Conservation (phyloP, 2,797 vertebrate genomes). For the Helostoma temminkii region DNA sequence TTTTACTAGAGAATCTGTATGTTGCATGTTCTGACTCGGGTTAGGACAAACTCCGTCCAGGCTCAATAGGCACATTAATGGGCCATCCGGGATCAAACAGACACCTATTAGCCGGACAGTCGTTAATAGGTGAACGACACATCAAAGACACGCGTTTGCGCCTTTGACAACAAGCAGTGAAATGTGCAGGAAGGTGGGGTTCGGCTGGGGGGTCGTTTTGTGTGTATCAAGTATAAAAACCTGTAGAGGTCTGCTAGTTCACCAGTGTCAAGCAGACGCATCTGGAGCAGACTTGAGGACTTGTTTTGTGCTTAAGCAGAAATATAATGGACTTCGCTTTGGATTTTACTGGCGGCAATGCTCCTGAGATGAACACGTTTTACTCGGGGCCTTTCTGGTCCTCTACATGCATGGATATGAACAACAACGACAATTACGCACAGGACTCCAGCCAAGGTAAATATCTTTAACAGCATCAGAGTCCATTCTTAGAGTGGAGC, state of each 20-base stretch:
- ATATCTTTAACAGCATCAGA: too few relatives aligned
- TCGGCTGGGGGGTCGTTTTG: neutral
- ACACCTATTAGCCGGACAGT: conserved; percentile 54
- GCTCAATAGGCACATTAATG: conserved; percentile 52
- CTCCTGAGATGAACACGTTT: conserved; percentile 43
- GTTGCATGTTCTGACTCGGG: conserved; percentile 5
- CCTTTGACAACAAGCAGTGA: conserved; percentile 23
- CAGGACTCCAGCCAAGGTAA: conserved; percentile 57
- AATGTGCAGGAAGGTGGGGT: conserved; percentile 24
- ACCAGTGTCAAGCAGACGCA: conserved; percentile 4
- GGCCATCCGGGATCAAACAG: conserved; percentile 63
- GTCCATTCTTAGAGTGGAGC: too few relatives aligned
- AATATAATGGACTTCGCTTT: conserved; percentile 54
- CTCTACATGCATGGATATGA: conserved; percentile 20
- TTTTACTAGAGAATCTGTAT: neutral
- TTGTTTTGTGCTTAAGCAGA: neutral
- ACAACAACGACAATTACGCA: conserved; percentile 35
- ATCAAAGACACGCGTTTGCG: conserved; percentile 74
- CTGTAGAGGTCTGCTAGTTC: neutral
- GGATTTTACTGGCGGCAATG: conserved; percentile 36
- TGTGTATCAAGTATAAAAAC: conserved; percentile 62
- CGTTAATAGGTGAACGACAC: conserved; percentile 50
- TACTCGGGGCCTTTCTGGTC: conserved; percentile 57
- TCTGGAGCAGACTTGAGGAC: neutral
- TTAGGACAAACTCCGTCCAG: conserved; percentile 25